A percentile compares a stretch with the other conserved stretches of the same genome.
Conservation (phyloP, 2,797 vertebrate species). For the Acanthornis magna region DNA sequence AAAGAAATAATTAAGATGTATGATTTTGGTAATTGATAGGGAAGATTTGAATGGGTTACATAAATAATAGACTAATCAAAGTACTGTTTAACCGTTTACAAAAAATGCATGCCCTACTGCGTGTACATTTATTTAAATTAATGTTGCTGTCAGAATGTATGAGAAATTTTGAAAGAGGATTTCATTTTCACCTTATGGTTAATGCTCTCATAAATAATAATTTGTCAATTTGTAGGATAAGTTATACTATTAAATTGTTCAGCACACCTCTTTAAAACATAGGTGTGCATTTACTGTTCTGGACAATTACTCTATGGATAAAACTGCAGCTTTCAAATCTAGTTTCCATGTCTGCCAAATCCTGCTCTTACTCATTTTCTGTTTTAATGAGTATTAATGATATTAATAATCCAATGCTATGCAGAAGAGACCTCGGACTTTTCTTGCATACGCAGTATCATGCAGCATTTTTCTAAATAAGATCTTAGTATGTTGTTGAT, state of each 20-base stretch:
- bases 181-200: conserved; percentile 53
- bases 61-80: conserved; percentile 66
- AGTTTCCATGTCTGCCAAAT: conserved; percentile 3
- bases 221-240: conserved; percentile 16
- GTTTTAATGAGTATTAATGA: background rate
- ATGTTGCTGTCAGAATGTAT: conserved; percentile 24
- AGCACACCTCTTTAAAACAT: background rate
- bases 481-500: background rate
- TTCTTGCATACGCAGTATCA: background rate
- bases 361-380: background rate
- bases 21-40: conserved; percentile 44
- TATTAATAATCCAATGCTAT: background rate
- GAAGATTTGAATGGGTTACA: conserved; percentile 55
- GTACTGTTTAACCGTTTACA: conserved; percentile 8
- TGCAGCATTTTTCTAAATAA: background rate
- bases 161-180: conserved; percentile 44
- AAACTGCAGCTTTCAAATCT: background rate
- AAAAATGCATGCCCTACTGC: conserved; percentile 9
- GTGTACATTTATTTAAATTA: conserved; percentile 63
- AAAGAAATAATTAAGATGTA: conserved; percentile 58
- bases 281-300: background rate
- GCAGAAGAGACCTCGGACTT: background rate
- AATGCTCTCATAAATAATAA: conserved; percentile 55
- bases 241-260: background rate
- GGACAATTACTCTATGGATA: background rate